These are phyloP conservation scores for Frankliniella fusca DNA, from an alignment of 2,888 invertebrate species.

Conservation along the genomic window DNA sequence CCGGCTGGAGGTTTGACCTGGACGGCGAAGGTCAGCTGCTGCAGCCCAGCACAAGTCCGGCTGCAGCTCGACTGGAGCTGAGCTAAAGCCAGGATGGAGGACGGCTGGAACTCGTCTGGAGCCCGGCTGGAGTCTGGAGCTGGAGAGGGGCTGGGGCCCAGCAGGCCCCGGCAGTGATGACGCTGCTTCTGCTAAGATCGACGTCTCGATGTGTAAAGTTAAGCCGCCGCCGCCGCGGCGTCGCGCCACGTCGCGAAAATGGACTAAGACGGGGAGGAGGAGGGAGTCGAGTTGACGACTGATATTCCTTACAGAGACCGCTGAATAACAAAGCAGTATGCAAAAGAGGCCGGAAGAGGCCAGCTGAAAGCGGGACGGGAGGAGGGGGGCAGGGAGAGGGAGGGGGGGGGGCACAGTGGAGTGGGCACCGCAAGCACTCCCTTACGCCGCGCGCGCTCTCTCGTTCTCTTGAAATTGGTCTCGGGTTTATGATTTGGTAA, in stretches of 20 bases:
- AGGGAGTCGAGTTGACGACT: background rate
- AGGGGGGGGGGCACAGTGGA: background rate
- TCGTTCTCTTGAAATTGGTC: background rate
- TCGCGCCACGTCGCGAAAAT: background rate
- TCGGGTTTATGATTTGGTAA: background rate
- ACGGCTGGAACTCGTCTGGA: too few relatives aligned
- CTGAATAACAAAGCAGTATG: conserved; percentile 6
- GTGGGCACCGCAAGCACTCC: background rate
- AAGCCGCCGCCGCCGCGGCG: background rate
- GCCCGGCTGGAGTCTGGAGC: too few relatives aligned
- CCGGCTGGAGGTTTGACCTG: too few relatives aligned
- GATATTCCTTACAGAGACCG: conserved; percentile 5
- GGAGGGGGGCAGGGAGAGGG: background rate
- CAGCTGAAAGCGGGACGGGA: background rate
- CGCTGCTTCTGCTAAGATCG: too few relatives aligned
- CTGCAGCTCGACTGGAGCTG: too few relatives aligned
- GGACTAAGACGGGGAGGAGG: background rate
- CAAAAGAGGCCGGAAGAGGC: background rate
- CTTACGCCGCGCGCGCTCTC: background rate
- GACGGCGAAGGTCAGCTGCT: too few relatives aligned
- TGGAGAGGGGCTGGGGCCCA: too few relatives aligned
- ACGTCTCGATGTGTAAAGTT: background rate
- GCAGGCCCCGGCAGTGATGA: too few relatives aligned
- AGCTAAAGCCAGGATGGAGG: too few relatives aligned
- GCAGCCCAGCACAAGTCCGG: too few relatives aligned